Evolutionary conservation across 2,888 invertebrate genomes (phyloP).

Genomic region (Leucoptera coffeella): DNA sequence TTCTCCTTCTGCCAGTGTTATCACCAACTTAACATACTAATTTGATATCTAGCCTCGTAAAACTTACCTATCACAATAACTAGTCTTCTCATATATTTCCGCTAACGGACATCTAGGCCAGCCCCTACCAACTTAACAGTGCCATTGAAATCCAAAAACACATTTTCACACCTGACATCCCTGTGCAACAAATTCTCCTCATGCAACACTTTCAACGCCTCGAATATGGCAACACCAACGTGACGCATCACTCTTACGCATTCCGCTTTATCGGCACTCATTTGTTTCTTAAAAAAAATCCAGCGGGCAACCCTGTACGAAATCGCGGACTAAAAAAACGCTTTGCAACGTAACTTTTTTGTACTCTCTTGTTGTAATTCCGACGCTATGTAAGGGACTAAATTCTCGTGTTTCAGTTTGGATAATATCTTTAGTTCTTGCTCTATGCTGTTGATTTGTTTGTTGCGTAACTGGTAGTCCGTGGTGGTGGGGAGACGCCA

Average conservation of each 20-base stretch:
- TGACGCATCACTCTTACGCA: slow-evolving; percentile 47
- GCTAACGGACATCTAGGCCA: slow-evolving; percentile 62
- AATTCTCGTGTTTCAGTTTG: slow-evolving; percentile 63
- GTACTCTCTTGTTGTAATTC: slow-evolving; percentile 55
- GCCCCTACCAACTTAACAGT: slow-evolving; percentile 59
- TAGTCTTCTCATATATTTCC: slow-evolving; percentile 45
- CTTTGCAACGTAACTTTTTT: slow-evolving; percentile 20
- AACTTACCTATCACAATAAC: slow-evolving; percentile 31
- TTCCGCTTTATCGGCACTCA: slow-evolving; percentile 26
- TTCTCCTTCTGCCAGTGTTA: too few relatives aligned
- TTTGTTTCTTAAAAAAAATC: slow-evolving; percentile 15
- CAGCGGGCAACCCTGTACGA: slow-evolving; percentile 46
- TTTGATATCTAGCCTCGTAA: too few relatives aligned
- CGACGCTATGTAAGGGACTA: slow-evolving; percentile 72
- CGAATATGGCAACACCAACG: slow-evolving; percentile 66
- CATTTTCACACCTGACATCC: slow-evolving; percentile 68
- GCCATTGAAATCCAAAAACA: slow-evolving; percentile 65
- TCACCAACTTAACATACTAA: too few relatives aligned
- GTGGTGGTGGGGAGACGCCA: slow-evolving; percentile 56
- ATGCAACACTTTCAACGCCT: slow-evolving; percentile 74
- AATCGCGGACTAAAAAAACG: slow-evolving; percentile 69
- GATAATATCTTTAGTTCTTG: slow-evolving; percentile 70
- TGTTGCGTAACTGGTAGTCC: slow-evolving; percentile 36
- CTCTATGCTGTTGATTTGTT: slow-evolving; percentile 63
- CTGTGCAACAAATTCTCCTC: slow-evolving; percentile 77